A percentile compares a stretch with the other conserved stretches of the same genome.
phyloP scores from a whole-genome alignment of 37 sponge, comb jelly and placozoan species.

The Halisarca cf. caerulea region DNA sequence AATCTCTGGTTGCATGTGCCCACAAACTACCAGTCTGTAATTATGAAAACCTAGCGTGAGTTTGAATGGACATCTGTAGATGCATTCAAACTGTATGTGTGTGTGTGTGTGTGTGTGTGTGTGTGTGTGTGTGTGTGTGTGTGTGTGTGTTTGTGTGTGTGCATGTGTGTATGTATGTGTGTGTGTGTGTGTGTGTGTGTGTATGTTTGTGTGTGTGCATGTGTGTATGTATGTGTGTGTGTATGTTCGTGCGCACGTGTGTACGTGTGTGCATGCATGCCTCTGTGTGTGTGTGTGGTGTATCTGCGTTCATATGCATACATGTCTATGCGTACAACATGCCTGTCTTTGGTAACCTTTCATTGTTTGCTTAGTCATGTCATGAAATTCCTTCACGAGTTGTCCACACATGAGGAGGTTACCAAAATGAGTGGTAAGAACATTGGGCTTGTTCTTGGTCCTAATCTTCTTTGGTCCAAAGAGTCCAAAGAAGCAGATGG shows the following conservation, averaged over 20 bases:
- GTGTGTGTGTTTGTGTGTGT: too few relatives aligned
- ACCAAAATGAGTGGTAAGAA: constrained; percentile 83
- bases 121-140: too few relatives aligned
- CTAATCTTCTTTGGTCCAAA: constrained; percentile 86
- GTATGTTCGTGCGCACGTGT: too few relatives aligned
- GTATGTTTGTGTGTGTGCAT: too few relatives aligned
- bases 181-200: too few relatives aligned
- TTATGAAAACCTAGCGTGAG: constrained; percentile 15
- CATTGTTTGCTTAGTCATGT: constrained; percentile 49
- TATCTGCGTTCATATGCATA: background rate
- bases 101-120: too few relatives aligned
- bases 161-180: too few relatives aligned
- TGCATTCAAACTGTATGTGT: too few relatives aligned
- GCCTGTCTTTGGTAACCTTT: background rate
- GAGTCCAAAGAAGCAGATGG: background rate
- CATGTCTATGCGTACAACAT: too few relatives aligned
- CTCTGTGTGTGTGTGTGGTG: too few relatives aligned
- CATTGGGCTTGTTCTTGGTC: constrained; percentile 90
- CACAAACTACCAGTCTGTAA: background rate
- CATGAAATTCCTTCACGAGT: constrained; percentile 68
- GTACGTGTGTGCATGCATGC: background rate
- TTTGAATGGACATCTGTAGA: background rate
- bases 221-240: too few relatives aligned
- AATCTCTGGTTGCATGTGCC: background rate
- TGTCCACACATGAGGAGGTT: constrained; percentile 55